These are phyloP conservation scores for Cephus rjabovi DNA, from an alignment of 2,888 invertebrate genomes.

Conservation along the genomic window DNA sequence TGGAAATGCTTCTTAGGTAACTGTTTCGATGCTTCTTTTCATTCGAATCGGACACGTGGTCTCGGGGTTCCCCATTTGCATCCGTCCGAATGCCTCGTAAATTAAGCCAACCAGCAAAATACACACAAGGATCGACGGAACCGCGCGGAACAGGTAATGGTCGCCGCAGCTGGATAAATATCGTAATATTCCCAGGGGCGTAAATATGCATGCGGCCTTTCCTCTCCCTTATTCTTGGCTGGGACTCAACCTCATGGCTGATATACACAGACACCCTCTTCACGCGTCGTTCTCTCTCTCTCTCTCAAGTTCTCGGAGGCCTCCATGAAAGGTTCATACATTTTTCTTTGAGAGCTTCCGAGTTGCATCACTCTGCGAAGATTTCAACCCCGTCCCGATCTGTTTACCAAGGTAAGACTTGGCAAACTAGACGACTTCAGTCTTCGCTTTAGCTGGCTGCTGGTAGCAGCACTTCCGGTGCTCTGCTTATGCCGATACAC, in stretches of 20 bases:
- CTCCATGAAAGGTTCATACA: neutral
- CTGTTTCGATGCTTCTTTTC: neutral
- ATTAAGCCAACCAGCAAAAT: neutral
- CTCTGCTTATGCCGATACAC: neutral
- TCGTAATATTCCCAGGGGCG: slow-evolving; percentile 26
- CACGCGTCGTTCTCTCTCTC: neutral
- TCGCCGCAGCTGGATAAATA: slow-evolving; percentile 30
- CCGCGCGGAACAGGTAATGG: slow-evolving; percentile 18
- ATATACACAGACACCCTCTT: slow-evolving; percentile 13
- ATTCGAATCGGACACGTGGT: too few relatives aligned
- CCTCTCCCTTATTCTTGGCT: slow-evolving; percentile 22
- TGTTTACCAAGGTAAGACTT: slow-evolving; percentile 26
- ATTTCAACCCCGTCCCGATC: slow-evolving; percentile 24
- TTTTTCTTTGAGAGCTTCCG: neutral
- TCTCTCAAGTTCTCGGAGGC: neutral
- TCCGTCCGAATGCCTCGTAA: neutral
- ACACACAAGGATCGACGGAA: neutral
- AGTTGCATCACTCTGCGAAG: slow-evolving; percentile 8
- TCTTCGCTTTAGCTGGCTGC: neutral
- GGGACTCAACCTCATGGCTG: slow-evolving; percentile 30
- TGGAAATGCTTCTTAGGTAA: too few relatives aligned
- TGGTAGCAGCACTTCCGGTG: neutral
- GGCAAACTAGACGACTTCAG: slow-evolving; percentile 22
- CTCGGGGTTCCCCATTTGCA: neutral
- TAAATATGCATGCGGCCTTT: slow-evolving; percentile 27